Evolutionary conservation across 2,797 vertebrate genomes (phyloP).

Genomic region (Gobionotothen gibberifrons): DNA sequence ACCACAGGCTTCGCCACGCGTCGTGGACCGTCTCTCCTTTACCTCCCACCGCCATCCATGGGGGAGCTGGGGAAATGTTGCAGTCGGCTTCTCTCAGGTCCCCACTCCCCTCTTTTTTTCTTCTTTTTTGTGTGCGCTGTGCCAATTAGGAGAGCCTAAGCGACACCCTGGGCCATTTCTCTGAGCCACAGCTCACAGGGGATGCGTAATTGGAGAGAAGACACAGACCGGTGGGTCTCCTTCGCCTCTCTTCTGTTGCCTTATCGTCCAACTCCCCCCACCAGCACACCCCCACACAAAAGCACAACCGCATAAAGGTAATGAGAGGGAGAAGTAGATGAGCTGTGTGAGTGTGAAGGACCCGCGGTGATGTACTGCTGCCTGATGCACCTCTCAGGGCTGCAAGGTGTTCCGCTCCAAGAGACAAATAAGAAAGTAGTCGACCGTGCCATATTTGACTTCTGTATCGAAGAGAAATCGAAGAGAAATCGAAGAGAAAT

Average conservation of each 20-base stretch:
- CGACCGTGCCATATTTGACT: constrained; percentile 30
- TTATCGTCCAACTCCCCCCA: constrained; percentile 21
- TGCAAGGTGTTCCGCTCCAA: constrained; percentile 29
- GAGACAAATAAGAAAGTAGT: constrained; percentile 56
- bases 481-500: no score
- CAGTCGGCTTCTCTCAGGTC: constrained; percentile 41
- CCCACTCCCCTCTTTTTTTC: constrained; percentile 54
- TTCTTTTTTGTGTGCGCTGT: constrained; percentile 49
- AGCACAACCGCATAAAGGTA: constrained; percentile 46
- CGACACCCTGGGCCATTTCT: constrained; percentile 66
- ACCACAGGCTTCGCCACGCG: constrained; percentile 50
- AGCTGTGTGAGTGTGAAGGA: constrained; percentile 57
- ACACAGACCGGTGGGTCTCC: constrained; percentile 60
- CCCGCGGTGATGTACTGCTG: constrained; percentile 31
- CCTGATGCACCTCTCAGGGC: constrained; percentile 63
- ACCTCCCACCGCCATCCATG: constrained; percentile 65
- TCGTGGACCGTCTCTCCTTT: constrained; percentile 67
- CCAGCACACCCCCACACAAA: constrained; percentile 24
- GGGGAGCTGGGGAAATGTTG: constrained; percentile 57
- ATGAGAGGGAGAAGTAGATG: constrained; percentile 66
- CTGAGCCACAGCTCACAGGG: constrained; percentile 65
- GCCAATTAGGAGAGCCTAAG: constrained; percentile 78
- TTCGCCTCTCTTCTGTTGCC: constrained; percentile 39
- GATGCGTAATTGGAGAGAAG: constrained; percentile 75
- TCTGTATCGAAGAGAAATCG: constrained; percentile 14